These are phyloP conservation scores for Brachymystax lenok DNA, from an alignment of 2,797 vertebrate species.

Conservation along the genomic window DNA sequence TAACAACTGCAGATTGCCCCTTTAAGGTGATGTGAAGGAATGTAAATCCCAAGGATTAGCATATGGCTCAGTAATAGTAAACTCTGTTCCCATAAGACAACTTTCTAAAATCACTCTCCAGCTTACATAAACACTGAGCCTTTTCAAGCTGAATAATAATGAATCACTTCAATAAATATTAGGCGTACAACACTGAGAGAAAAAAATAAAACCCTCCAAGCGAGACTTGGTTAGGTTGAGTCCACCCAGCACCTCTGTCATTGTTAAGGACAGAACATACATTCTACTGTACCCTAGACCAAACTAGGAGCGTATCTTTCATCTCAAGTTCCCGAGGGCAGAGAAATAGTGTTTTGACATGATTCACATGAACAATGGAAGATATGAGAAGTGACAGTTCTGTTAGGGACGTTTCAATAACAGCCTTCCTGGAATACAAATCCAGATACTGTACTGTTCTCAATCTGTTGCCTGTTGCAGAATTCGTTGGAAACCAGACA, in stretches of 20 bases:
- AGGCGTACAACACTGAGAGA: slow-evolving; percentile 18
- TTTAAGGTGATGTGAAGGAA: neutral
- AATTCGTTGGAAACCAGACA: neutral
- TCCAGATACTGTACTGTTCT: neutral
- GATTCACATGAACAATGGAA: neutral
- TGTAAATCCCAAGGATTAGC: neutral
- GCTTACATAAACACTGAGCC: slow-evolving; percentile 11
- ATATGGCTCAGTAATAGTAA: neutral
- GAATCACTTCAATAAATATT: slow-evolving; percentile 19
- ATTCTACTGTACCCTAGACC: neutral
- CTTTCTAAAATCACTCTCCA: slow-evolving; percentile 4
- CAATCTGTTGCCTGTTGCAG: neutral
- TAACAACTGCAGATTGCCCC: no score
- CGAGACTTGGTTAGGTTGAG: slow-evolving; percentile 20
- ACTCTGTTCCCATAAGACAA: neutral
- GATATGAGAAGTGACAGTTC: neutral
- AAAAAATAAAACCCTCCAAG: slow-evolving; percentile 14
- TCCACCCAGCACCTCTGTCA: slow-evolving; percentile 12
- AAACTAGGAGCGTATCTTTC: neutral
- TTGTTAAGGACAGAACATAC: neutral
- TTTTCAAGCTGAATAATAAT: slow-evolving; percentile 28
- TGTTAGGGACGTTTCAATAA: slow-evolving; percentile 1
- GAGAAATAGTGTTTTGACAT: neutral
- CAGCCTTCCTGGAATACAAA: neutral
- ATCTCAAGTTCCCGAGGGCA: neutral